Evolutionary conservation across 2,888 invertebrate genomes (phyloP).

Genomic region (Holacanthella duospinosa): DNA sequence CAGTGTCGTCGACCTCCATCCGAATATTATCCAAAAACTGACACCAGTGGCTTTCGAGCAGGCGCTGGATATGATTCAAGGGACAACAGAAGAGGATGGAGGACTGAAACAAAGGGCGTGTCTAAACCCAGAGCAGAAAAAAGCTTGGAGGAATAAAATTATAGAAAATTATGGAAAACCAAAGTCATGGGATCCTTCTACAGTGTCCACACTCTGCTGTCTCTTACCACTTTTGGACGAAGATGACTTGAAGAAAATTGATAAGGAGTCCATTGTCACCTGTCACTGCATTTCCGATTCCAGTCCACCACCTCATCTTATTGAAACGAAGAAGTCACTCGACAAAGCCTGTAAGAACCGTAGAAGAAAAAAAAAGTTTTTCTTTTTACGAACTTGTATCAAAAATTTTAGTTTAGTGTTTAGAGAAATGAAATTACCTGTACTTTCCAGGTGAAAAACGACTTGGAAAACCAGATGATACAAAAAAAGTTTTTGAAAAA

Average conservation of each 20-base stretch:
- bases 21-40: constrained; percentile 21
- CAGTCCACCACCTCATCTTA: constrained; percentile 30
- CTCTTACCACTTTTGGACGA: constrained; percentile 27
- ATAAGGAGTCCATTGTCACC: constrained; percentile 23
- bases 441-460: too few species aligned
- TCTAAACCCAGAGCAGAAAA: constrained; percentile 22
- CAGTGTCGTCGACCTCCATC: constrained; percentile 29
- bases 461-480: not conserved
- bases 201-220: constrained; percentile 30
- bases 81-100: constrained; percentile 33
- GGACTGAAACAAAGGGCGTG: constrained; percentile 32
- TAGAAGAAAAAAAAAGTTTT: too few species aligned
- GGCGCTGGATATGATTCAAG: constrained; percentile 29
- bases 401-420: constrained; percentile 1
- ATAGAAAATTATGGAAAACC: constrained; percentile 25
- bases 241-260: constrained; percentile 19
- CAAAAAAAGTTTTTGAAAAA: constrained; percentile 22
- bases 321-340: constrained; percentile 25
- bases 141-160: constrained; percentile 31
- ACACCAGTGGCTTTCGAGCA: constrained; percentile 33
- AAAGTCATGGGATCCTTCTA: constrained; percentile 25
- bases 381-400: constrained; percentile 25
- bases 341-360: constrained; percentile 28
- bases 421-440: too few species aligned
- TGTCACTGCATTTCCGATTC: constrained; percentile 30